Evolutionary conservation across 2,113 vertebrate species (phyloP).

Genomic region (Paracanthobrama guichenoti): DNA sequence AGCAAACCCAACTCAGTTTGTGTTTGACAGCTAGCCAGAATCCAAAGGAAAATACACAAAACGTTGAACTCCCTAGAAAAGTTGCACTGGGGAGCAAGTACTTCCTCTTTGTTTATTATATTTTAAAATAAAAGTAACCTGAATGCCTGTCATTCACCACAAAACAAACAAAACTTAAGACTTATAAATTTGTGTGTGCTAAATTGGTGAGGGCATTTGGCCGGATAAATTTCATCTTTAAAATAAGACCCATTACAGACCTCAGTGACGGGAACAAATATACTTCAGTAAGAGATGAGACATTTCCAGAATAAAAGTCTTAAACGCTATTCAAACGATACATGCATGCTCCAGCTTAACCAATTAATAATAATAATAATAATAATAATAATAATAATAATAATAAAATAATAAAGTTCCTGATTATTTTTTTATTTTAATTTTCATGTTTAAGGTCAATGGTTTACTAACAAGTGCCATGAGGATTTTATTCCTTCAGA

Average conservation of each 20-base stretch:
- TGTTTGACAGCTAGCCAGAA: background rate
- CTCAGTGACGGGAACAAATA: background rate
- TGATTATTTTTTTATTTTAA: background rate
- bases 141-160: background rate
- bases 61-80: background rate
- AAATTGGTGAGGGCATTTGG: background rate
- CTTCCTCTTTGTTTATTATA: background rate
- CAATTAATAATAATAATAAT: background rate
- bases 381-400: too few species aligned
- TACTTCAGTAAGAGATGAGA: too few species aligned
- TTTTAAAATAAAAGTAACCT: slow-evolving; percentile 17
- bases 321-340: background rate
- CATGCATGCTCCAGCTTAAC: background rate
- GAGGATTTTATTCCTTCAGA: background rate
- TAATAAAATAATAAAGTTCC: background rate
- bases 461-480: background rate
- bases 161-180: background rate
- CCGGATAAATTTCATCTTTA: background rate
- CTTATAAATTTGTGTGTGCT: background rate
- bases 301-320: background rate
- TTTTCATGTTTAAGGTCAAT: background rate
- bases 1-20: background rate
- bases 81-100: background rate
- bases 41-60: background rate
- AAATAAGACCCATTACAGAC: background rate